Evolutionary conservation across 53 echinoderm and acorn worm genomes (phyloP).

Genomic region (Mesocentrotus franciscanus): DNA sequence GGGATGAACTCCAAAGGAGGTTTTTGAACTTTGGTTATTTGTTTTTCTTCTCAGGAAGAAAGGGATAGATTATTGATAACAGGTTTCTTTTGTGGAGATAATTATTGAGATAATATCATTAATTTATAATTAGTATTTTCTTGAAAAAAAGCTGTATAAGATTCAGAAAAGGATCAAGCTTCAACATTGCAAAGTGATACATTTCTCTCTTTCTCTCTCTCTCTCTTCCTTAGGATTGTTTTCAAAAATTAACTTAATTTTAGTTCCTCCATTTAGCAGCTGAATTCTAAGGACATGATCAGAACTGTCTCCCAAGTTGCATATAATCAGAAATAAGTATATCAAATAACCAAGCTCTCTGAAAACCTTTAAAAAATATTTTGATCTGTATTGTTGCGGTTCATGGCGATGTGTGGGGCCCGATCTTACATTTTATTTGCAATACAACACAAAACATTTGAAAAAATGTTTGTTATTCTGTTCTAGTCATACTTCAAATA

Average conservation of each 20-base stretch:
- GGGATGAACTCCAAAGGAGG: neutral
- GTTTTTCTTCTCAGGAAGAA: neutral
- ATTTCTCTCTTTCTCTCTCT: neutral
- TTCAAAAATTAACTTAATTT: too few species aligned
- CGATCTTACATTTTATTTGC: too few species aligned
- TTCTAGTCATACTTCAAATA: too few species aligned
- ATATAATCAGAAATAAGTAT: too few species aligned
- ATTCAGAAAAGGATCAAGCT: neutral
- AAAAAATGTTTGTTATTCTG: too few species aligned
- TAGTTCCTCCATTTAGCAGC: too few species aligned
- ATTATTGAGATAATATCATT: neutral
- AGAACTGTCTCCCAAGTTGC: neutral
- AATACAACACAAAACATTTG: too few species aligned
- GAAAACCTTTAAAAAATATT: too few species aligned
- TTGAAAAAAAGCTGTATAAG: neutral
- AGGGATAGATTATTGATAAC: neutral
- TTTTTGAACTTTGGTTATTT: constrained; percentile 40
- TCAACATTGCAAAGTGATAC: neutral
- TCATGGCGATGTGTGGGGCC: too few species aligned
- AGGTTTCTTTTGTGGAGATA: neutral
- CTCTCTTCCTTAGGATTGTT: neutral
- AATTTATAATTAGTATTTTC: neutral
- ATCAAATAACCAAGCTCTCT: too few species aligned
- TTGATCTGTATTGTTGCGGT: too few species aligned
- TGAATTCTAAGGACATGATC: neutral